Evolutionary conservation across 2,888 invertebrate species (phyloP).

Genomic region (Doris montereyensis): DNA sequence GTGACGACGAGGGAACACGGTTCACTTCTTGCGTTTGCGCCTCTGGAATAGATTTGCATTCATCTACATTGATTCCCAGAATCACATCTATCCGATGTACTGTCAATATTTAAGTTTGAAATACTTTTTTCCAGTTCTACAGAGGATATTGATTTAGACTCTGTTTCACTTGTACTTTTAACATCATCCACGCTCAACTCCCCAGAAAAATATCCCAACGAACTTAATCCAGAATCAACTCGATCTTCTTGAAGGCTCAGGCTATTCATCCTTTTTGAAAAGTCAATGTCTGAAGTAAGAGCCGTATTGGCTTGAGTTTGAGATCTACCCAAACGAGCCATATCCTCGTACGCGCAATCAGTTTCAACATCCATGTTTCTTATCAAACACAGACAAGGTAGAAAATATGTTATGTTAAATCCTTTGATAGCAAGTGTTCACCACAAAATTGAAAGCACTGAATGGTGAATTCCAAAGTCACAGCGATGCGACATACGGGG

Average conservation of each 20-base stretch:
- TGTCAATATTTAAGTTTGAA: conserved; percentile 29
- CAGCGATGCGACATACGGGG: no score
- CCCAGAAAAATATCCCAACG: conserved; percentile 28
- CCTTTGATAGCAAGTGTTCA: no score
- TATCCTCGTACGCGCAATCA: no score
- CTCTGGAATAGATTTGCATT: no score
- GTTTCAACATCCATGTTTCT: background rate
- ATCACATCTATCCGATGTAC: conserved; percentile 8
- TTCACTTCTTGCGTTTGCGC: no score
- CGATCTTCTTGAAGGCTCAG: background rate
- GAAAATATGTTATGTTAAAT: no score
- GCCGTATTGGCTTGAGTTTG: no score
- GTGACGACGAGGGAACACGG: conserved; percentile 31
- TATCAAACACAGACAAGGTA: no score
- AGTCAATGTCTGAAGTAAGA: no score
- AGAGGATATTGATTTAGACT: background rate
- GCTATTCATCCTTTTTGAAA: background rate
- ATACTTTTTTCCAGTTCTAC: conserved; percentile 16
- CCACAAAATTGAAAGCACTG: no score
- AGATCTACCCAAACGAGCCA: no score
- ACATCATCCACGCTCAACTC: background rate
- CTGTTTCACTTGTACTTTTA: background rate
- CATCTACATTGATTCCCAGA: conserved; percentile 26
- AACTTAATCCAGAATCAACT: conserved; percentile 32
- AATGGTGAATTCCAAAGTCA: no score